These are phyloP conservation scores for Entelurus aequoreus DNA, from an alignment of 2,113 vertebrate genomes.

Conservation along the genomic window DNA sequence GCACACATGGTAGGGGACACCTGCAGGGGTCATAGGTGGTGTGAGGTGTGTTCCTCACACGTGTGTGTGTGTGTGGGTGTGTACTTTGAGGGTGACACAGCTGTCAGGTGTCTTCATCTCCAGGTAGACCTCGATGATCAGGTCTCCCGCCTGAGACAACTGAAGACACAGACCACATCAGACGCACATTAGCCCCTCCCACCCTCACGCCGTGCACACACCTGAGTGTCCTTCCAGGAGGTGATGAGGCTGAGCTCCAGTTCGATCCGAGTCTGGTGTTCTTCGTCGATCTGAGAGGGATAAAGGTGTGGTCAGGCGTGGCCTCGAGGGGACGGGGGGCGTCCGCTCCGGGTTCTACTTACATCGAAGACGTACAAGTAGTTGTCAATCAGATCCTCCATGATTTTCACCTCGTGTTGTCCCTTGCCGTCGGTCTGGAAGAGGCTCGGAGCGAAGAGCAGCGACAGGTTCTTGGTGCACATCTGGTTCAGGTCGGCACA, in stretches of 20 bases:
- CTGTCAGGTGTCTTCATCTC: constrained; percentile 88
- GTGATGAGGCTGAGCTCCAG: constrained; percentile 96
- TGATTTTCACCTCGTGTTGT: constrained; percentile 90
- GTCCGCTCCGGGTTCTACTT: constrained; percentile 43
- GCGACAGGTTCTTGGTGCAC: constrained; percentile 92
- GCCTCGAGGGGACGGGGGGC: not conserved
- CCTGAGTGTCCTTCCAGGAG: constrained; percentile 96
- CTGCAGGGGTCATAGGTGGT: constrained; percentile 62
- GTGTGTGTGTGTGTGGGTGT: constrained; percentile 1
- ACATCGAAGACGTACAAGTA: constrained; percentile 89
- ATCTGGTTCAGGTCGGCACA: constrained; percentile 95
- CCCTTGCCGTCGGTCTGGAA: constrained; percentile 97
- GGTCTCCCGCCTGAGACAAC: constrained; percentile 94
- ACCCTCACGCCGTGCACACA: constrained; percentile 26
- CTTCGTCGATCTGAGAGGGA: constrained; percentile 83
- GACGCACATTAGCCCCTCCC: not conserved
- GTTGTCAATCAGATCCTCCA: constrained; percentile 94
- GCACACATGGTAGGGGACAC: constrained; percentile 93
- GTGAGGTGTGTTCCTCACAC: not conserved
- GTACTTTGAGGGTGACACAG: constrained; percentile 93
- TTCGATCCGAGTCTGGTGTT: constrained; percentile 94
- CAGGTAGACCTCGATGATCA: constrained; percentile 95
- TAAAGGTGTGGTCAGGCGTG: not conserved
- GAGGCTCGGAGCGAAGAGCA: constrained; percentile 95
- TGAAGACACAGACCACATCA: constrained; percentile 42